These are phyloP conservation scores for Mionectes macconnelli DNA, from an alignment of 2,113 vertebrate genomes.

Conservation along the genomic window DNA sequence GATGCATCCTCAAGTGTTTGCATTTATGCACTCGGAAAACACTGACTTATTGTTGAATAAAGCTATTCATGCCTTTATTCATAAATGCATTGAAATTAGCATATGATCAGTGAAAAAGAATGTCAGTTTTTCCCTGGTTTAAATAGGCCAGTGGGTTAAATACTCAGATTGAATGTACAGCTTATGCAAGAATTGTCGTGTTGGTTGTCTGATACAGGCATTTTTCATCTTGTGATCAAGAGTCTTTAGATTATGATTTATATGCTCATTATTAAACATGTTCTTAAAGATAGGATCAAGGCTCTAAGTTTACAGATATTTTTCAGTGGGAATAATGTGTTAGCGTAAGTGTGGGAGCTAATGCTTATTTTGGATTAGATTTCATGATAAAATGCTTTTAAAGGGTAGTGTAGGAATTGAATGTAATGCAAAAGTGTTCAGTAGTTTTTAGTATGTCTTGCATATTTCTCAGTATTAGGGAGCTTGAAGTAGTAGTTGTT, in stretches of 20 bases:
- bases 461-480: neutral
- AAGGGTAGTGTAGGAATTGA: neutral
- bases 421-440: neutral
- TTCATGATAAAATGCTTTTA: neutral
- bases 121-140: neutral
- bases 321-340: neutral
- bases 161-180: neutral
- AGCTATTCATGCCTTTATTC: neutral
- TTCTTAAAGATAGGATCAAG: conserved; percentile 27
- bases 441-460: neutral
- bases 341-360: neutral
- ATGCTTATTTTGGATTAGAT: neutral
- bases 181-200: neutral
- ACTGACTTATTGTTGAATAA: neutral
- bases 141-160: neutral
- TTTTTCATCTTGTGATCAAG: neutral
- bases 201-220: neutral
- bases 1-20: neutral
- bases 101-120: neutral
- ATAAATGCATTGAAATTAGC: neutral
- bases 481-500: neutral
- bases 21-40: neutral
- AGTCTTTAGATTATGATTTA: conserved; percentile 1
- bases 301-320: neutral
- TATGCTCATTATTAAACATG: neutral